These are phyloP conservation scores for Gopherus evgoodei DNA, from an alignment of 2,113 vertebrate species.

Conservation along the genomic window DNA sequence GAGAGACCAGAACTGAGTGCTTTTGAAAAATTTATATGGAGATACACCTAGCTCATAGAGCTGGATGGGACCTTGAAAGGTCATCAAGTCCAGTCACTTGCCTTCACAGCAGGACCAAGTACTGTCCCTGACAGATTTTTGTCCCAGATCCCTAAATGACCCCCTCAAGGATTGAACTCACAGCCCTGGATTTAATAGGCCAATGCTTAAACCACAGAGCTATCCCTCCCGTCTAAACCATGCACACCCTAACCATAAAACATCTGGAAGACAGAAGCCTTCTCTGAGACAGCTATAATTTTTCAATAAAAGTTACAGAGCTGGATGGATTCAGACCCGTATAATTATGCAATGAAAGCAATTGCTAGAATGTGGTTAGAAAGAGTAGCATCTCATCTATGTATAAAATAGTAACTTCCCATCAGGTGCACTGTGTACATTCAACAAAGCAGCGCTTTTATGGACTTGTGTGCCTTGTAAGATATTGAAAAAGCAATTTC, in stretches of 20 bases:
- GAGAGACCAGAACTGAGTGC: neutral
- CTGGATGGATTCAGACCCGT: slow-evolving; percentile 21
- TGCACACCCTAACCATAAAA: slow-evolving; percentile 44
- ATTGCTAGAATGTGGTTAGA: slow-evolving; percentile 37
- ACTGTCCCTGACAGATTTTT: too few species aligned
- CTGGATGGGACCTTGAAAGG: too few species aligned
- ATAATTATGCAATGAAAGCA: slow-evolving; percentile 63
- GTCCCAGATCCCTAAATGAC: too few species aligned
- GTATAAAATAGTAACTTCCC: slow-evolving; percentile 28
- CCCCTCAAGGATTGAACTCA: too few species aligned
- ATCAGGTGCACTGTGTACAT: slow-evolving; percentile 21
- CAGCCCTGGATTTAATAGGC: too few species aligned
- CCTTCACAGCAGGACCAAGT: too few species aligned
- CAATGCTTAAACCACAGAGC: too few species aligned
- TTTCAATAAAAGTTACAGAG: slow-evolving; percentile 45
- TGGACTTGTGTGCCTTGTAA: neutral
- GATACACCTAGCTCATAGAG: too few species aligned
- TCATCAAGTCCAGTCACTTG: too few species aligned
- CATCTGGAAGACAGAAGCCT: slow-evolving; percentile 45
- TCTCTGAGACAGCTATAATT: slow-evolving; percentile 50
- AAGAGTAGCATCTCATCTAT: slow-evolving; percentile 13
- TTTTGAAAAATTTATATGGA: neutral
- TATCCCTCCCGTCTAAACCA: neutral
- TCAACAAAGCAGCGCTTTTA: neutral
- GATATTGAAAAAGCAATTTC: neutral